Evolutionary conservation across 2,888 invertebrate genomes (phyloP), one percentile per base, ranked within the genome.

Genomic region (Deroplatys truncata): DNA sequence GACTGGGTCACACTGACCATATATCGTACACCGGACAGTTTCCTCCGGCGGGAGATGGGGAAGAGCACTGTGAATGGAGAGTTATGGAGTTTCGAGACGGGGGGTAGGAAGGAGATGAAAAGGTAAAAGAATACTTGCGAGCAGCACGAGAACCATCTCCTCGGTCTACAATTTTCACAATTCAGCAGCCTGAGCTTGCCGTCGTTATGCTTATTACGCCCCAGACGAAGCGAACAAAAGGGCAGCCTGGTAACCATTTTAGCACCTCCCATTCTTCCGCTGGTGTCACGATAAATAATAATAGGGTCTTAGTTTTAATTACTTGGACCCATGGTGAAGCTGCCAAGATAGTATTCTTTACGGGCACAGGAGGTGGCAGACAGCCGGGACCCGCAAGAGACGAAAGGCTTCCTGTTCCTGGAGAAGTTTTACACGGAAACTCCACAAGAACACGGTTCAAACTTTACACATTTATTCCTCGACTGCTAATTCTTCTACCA

Each of bases 131-230:
- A 82, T 31, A 29, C 82, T 31, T 72, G 29, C 35, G 35, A 35
- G 8, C 35, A 35, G 31, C 35, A 35, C 35, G 35, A 56, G 56
- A 15, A 56, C 56, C 56, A 72, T 72, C 56, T 72, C 87, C 87
- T 87, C n/a, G 29, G 87, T 83, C 83, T n/a, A 87, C 83, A 83
- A 87, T 87, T 87, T 87, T 82, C 82, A 87, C 87, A 87, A 87
- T 87, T 87, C 25, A 82, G 35, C 86, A 82, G 84, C 84, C 20
- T n/a, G n/a, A 28, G 16, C 84, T 84, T 84, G 29, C 28, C 8
- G 82, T 82, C 82, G 82, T 87, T 82, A 87, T 31, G 87, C 29
- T 87, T 87, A 82, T 87, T 87, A 87, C 72, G 56, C 28, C 15
- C 43, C 43, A 86, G 85, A 72, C 86, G 28, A 31, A 29, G 82